phyloP scores from a whole-genome alignment of 1,140 invertebrate species.

The Orius laevigatus region DNA sequence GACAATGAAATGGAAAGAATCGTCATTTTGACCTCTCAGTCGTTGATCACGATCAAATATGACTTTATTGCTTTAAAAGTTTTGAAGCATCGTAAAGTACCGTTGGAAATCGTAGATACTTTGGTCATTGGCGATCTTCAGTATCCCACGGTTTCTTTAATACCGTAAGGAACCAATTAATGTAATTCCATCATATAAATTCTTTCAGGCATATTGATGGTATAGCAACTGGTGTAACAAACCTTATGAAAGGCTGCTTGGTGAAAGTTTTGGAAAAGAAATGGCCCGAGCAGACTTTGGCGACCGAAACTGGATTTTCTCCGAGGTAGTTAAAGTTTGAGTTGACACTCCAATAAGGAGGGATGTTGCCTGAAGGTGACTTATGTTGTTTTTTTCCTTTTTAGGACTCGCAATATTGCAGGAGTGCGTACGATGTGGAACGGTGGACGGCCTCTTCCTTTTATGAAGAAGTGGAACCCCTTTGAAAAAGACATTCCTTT shows the following conservation, averaged over 20 bases:
- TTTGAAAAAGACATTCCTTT: constrained; percentile 63
- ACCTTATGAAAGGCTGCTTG: constrained; percentile 47
- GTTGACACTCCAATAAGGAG: too few relatives aligned
- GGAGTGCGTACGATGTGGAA: constrained; percentile 65
- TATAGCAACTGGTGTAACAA: constrained; percentile 48
- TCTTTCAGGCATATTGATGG: constrained; percentile 44
- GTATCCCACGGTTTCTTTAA: constrained; percentile 60
- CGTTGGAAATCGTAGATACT: constrained; percentile 47
- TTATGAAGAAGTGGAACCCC: constrained; percentile 70
- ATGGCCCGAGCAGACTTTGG: neutral
- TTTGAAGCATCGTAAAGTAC: constrained; percentile 46
- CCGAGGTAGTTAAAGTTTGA: neutral
- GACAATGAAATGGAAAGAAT: constrained; percentile 70
- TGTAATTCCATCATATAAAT: constrained; percentile 26
- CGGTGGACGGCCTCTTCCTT: constrained; percentile 42
- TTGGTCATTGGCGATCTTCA: constrained; percentile 53
- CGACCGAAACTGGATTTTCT: neutral
- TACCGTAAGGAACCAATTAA: too few relatives aligned
- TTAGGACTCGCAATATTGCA: constrained; percentile 46
- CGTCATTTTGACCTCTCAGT: constrained; percentile 49
- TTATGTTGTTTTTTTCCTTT: neutral
- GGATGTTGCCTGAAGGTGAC: too few relatives aligned
- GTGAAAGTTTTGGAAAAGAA: constrained; percentile 24
- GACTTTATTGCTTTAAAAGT: constrained; percentile 66
- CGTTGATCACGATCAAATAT: constrained; percentile 59